Evolutionary conservation across 1,140 invertebrate genomes (phyloP).

Genomic region (Phthorimaea operculella): DNA sequence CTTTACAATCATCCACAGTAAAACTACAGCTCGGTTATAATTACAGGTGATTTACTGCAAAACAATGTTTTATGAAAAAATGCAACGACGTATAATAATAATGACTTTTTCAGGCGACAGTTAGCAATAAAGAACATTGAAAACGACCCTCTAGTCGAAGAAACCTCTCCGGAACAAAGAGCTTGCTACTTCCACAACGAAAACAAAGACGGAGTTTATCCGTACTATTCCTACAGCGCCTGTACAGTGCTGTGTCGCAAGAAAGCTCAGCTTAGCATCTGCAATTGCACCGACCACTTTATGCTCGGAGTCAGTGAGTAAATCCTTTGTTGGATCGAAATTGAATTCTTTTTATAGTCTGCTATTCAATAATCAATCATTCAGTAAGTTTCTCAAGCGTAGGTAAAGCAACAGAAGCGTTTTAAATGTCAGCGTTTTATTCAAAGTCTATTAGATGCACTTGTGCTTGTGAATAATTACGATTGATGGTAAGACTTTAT

Average conservation of each 20-base stretch:
- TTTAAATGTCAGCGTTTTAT: no score
- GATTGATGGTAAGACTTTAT: no score
- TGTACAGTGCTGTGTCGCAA: constrained; percentile 75
- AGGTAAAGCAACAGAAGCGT: no score
- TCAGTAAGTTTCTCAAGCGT: no score
- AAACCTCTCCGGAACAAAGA: constrained; percentile 67
- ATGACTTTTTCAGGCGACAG: constrained; percentile 50
- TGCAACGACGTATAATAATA: not conserved
- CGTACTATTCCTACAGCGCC: constrained; percentile 74
- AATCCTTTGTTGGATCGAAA: not conserved
- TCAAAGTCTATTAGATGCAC: no score
- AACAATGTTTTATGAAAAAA: constrained; percentile 1
- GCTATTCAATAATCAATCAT: no score
- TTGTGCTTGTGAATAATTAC: no score
- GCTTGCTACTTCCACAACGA: constrained; percentile 73
- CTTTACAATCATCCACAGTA: constrained; percentile 68
- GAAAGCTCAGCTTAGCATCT: constrained; percentile 67
- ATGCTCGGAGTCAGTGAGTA: constrained; percentile 68
- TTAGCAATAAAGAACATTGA: constrained; percentile 70
- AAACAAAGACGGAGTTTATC: constrained; percentile 71
- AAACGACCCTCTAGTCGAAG: constrained; percentile 68
- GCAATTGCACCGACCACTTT: constrained; percentile 75
- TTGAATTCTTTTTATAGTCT: not conserved
- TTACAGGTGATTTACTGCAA: constrained; percentile 51
- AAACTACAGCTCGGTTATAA: constrained; percentile 57